Conservation (phyloP, 2,888 invertebrate genomes). For the Eupithecia pulchellata region DNA sequence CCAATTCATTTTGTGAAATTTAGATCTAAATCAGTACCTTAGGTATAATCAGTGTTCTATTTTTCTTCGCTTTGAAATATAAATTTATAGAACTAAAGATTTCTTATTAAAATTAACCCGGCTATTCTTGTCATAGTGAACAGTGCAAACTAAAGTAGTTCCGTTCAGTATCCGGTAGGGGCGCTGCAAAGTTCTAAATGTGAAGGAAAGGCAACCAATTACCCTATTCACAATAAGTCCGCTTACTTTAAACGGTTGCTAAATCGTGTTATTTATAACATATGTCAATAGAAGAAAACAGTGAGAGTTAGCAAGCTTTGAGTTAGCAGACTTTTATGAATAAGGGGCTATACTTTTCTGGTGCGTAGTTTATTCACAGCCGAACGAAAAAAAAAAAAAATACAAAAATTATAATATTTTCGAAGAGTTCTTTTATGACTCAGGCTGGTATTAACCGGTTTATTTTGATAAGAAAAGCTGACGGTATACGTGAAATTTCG, state of each 20-base stretch:
- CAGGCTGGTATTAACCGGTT: background rate
- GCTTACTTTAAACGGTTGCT: too few species aligned
- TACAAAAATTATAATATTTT: background rate
- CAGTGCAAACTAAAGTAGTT: background rate
- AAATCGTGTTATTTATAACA: too few species aligned
- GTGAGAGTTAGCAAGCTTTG: too few species aligned
- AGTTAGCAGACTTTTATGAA: too few species aligned
- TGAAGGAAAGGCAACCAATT: background rate
- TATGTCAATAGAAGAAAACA: too few species aligned
- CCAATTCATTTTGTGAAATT: slow-evolving; percentile 37
- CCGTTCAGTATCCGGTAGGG: background rate
- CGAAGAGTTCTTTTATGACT: background rate
- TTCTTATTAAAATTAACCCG: background rate
- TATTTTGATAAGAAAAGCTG: background rate
- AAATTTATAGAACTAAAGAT: background rate
- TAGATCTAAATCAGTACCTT: slow-evolving; percentile 33
- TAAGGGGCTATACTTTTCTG: too few species aligned
- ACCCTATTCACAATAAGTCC: too few species aligned
- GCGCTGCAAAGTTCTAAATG: background rate
- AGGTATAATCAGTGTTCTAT: slow-evolving; percentile 11
- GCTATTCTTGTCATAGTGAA: background rate
- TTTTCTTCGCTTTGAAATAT: slow-evolving; percentile 1
- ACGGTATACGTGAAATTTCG: slow-evolving; percentile 14
- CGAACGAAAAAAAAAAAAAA: too few species aligned
- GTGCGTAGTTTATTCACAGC: too few species aligned